Evolutionary conservation across 2,797 vertebrate species (phyloP), one percentile per base, ranked within the genome.

Genomic region (Pelodytes ibericus): DNA sequence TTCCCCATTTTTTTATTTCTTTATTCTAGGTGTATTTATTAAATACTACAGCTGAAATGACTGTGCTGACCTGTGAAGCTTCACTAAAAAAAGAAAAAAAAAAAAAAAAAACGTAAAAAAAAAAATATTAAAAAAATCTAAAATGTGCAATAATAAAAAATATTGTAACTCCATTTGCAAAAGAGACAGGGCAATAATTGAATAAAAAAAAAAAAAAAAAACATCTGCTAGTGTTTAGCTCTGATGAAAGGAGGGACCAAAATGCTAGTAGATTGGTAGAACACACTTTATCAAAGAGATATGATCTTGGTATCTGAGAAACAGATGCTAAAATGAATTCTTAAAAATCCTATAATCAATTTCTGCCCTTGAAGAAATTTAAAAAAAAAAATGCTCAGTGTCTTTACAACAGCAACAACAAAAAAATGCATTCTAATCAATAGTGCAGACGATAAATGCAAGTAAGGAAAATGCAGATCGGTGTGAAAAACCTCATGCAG

Each of bases 281-380:
- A n/a, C n/a, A 29, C n/a, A 33, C 30, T 57, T 53, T 64, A 73
- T 56, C 56, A n/a, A 49, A 16, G 22, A 20, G 71, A 73, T 63
- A 11, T n/a, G 24, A 72, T 72, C 71, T 36, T 13, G 41, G 51
- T 15, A 25, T 10, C 39, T 7, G 36, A 16, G 8, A 11, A 18
- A 8, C 36, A 20, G 18, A 36, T 30, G 31, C 63, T 57, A 47
- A 60, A 29, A 66, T 57, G 39, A 30, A 49, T n/a, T 57, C 66
- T 31, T 74, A 65, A 57, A 66, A 7, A 39, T 72, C 81, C 73
- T 77, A 84, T 82, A 71, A 59, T 77, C 73, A 3, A 20, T 39
- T 68, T 25, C 31, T 11, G 56, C 15, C 15, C 49, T 56, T 81
- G 60, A 82, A 82, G 74, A 33, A 24, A 6, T 30, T 74, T 60